Base-by-base conservation (phyloP, 2,797 vertebrate species). In the Sarcoramphus papa region DNA sequence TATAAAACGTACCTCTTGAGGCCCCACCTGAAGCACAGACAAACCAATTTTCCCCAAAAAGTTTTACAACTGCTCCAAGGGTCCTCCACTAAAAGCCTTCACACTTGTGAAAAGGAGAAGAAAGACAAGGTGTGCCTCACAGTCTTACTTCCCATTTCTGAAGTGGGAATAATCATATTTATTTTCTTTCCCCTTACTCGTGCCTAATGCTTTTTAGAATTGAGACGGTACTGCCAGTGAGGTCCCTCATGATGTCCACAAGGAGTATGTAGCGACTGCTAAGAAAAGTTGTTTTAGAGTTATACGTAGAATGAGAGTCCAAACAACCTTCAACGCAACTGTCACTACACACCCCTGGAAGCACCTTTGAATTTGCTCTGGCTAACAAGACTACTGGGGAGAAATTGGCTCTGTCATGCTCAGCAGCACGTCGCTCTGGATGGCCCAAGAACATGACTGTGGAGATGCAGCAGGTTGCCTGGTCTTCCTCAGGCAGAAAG, bases 301-400 rank as follows among this genome's bases (percentile, higher is more conserved):
- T 53, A 8, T 2, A 2, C 1, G 2, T 1, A 27, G 22, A 50
- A 47, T 1, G 9, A 65, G 14, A 53, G 30, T 33, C 27, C 12
- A 50, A 87, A 65, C 3, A 24, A 35, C 35, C 12, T 24, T n/a
- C 37, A 74, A 5, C 7, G 5, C 13, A n/a, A 24, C n/a, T 47
- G n/a, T 12, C 51, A 33, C 51, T 14, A 4, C 1, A 4, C 4
- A 41, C 7, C 22, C 14, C 33, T 85, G 40, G 53, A 88, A 67
- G 31, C 16, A 37, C 25, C 35, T 53, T 25, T 11, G 62, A 41
- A 59, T 64, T 40, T 43, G 5, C 35, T 35, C n/a, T 54, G 62
- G 31, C 48, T 40, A 7, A 16, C 1, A 4, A 79, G 57, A 24
- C 23, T 45, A 1, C 2, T 14, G 35, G 30, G 14, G n/a, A 76